These are phyloP conservation scores for Hormiphora californensis DNA, from an alignment of 37 sponge, comb jelly and placozoan species.

Conservation along the genomic window DNA sequence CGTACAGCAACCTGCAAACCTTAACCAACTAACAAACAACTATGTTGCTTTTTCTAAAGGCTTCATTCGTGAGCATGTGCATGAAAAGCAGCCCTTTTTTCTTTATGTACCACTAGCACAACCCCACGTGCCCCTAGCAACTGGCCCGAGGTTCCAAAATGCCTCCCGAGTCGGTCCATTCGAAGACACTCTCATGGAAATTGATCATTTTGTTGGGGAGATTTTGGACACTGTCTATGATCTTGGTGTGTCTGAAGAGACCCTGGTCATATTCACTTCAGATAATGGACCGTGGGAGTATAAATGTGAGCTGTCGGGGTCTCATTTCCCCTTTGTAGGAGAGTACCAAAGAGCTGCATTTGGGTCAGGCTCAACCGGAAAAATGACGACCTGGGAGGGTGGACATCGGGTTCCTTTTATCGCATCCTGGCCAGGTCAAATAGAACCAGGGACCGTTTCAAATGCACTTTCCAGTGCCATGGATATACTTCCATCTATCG, in stretches of 20 bases:
- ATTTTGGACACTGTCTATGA: background rate
- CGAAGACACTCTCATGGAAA: slow-evolving; percentile 17
- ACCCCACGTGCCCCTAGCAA: background rate
- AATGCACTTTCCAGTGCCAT: slow-evolving; percentile 18
- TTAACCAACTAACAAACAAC: slow-evolving; percentile 51
- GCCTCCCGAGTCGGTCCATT: background rate
- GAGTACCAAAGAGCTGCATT: slow-evolving; percentile 1
- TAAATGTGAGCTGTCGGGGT: slow-evolving; percentile 53
- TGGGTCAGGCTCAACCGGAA: slow-evolving; percentile 1
- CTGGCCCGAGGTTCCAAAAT: background rate
- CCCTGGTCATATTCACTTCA: slow-evolving; percentile 48
- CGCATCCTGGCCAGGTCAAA: slow-evolving; percentile 4
- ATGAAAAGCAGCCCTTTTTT: slow-evolving; percentile 10
- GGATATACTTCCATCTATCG: slow-evolving; percentile 53
- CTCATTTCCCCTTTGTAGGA: slow-evolving; percentile 3
- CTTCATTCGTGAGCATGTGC: background rate
- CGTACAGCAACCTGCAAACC: slow-evolving; percentile 61
- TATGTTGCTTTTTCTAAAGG: background rate
- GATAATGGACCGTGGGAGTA: slow-evolving; percentile 57
- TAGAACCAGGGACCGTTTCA: background rate
- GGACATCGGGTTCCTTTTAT: slow-evolving; percentile 49
- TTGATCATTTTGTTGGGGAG: slow-evolving; percentile 25
- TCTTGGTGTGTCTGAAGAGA: background rate
- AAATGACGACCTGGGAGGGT: slow-evolving; percentile 56
- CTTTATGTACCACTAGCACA: slow-evolving; percentile 33